Evolutionary conservation across 2,113 vertebrate genomes (phyloP).

Genomic region (Lamprotornis superbus): DNA sequence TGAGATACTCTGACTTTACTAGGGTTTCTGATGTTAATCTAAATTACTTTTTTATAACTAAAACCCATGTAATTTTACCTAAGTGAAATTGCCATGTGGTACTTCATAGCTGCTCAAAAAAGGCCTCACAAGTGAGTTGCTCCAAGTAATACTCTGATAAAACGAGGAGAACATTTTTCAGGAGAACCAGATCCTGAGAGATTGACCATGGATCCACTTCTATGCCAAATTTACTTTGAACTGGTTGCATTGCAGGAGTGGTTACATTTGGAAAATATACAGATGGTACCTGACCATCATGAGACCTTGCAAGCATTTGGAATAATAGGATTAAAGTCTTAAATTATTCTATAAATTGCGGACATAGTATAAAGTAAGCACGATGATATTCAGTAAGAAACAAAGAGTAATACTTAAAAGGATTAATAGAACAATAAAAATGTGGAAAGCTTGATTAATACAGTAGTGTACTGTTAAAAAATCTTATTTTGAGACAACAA

Average conservation of each 20-base stretch:
- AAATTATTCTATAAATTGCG: neutral
- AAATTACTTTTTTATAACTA: neutral
- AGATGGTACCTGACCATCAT: neutral
- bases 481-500: neutral
- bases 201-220: neutral
- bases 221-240: neutral
- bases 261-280: neutral
- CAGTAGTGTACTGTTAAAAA: neutral
- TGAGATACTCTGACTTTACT: neutral
- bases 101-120: neutral
- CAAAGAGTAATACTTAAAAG: neutral
- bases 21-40: neutral
- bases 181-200: neutral
- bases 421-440: neutral
- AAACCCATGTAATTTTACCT: neutral
- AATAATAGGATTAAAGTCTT: conserved; percentile 29
- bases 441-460: neutral
- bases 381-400: neutral
- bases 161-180: neutral
- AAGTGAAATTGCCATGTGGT: neutral
- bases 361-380: neutral
- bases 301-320: neutral
- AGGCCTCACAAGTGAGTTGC: neutral
- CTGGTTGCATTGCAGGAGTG: neutral
- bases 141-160: neutral